phyloP scores from a whole-genome alignment of 2,113 vertebrate species.

The Nansenia antarctica region DNA sequence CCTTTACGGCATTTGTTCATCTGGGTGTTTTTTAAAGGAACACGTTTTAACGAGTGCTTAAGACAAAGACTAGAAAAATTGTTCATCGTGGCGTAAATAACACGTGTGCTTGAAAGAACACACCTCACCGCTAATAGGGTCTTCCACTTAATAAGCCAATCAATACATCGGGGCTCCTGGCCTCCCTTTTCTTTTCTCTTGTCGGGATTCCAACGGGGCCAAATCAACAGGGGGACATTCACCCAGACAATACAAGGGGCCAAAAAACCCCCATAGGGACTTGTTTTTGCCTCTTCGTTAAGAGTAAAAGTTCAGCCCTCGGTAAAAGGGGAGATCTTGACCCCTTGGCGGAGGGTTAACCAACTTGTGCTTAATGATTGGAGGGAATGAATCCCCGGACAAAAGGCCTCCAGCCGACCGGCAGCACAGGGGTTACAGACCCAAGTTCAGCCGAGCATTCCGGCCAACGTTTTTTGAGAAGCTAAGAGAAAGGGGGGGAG shows the following conservation, averaged over 20 bases:
- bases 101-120: too few species aligned
- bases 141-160: constrained; percentile 73
- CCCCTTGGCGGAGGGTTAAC: constrained; percentile 72
- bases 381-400: constrained; percentile 67
- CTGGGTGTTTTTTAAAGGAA: not conserved
- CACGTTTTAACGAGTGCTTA: constrained; percentile 26
- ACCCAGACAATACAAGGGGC: constrained; percentile 56
- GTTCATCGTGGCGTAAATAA: too few species aligned
- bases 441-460: constrained; percentile 73
- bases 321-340: constrained; percentile 63
- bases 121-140: constrained; percentile 56
- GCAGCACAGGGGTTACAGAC: constrained; percentile 70
- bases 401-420: constrained; percentile 72
- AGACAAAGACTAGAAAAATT: constrained; percentile 48
- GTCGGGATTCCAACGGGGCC: constrained; percentile 50
- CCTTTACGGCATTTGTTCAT: not conserved
- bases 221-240: constrained; percentile 67
- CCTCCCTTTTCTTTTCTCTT: constrained; percentile 45
- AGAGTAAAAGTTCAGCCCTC: constrained; percentile 70
- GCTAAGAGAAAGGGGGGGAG: constrained; percentile 22
- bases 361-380: constrained; percentile 79
- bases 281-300: constrained; percentile 53
- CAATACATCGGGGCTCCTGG: constrained; percentile 68
- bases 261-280: constrained; percentile 49
- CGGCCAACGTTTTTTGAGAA: constrained; percentile 25